Percentiles rank a stretch among this genome's conserved stretches.
phyloP scores from a whole-genome alignment of 2,797 vertebrate species.

The Pelobates cultripes region DNA sequence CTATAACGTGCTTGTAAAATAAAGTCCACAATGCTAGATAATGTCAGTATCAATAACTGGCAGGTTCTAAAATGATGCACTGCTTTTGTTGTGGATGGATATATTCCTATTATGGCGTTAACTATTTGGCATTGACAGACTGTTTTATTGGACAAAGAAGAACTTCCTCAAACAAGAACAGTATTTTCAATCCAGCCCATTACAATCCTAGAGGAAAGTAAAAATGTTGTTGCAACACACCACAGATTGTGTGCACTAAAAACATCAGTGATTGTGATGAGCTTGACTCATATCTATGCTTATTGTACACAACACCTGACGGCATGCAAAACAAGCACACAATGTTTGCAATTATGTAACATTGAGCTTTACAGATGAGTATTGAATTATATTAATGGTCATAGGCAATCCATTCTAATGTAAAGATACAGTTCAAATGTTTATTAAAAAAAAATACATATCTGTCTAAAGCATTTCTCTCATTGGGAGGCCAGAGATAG shows the following conservation, averaged over 20 bases:
- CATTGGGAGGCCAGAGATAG: too few species aligned
- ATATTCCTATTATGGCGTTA: slow-evolving; percentile 4
- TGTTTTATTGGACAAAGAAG: slow-evolving; percentile 40
- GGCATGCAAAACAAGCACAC: slow-evolving; percentile 21
- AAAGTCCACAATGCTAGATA: not conserved
- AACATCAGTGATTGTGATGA: slow-evolving; percentile 34
- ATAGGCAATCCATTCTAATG: too few species aligned
- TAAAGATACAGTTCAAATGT: too few species aligned
- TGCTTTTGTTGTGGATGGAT: slow-evolving; percentile 2
- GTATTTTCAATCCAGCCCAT: slow-evolving; percentile 38
- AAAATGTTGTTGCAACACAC: slow-evolving; percentile 50
- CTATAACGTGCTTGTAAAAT: slow-evolving; percentile 11
- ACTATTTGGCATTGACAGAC: slow-evolving; percentile 29
- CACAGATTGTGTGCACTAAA: slow-evolving; percentile 50
- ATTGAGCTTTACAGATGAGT: too few species aligned
- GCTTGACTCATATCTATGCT: slow-evolving; percentile 39
- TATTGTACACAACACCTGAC: slow-evolving; percentile 11
- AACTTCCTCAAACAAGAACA: slow-evolving; percentile 15
- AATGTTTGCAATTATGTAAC: not conserved
- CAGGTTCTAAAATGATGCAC: not conserved
- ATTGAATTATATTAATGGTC: too few species aligned
- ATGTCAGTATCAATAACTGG: not conserved
- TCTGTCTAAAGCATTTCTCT: too few species aligned
- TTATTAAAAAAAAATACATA: too few species aligned
- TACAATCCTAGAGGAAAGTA: slow-evolving; percentile 38